Conservation (phyloP, 64 coral and sea anemone genomes). For the Pocillopora verrucosa region DNA sequence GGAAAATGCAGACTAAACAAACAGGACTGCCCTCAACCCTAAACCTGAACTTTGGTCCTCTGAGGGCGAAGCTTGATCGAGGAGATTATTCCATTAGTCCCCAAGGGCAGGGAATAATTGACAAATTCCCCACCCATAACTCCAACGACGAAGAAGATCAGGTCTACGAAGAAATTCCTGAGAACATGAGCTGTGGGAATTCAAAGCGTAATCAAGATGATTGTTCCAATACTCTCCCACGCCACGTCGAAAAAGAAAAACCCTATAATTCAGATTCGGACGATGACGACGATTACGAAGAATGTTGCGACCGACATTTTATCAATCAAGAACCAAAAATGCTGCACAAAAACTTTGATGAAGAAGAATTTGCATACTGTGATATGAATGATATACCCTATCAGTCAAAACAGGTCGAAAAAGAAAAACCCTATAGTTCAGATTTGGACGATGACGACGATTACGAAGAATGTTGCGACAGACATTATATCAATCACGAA, state of each 20-base stretch:
- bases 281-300: constrained; percentile 7
- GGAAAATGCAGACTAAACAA: neutral
- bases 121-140: too few relatives aligned
- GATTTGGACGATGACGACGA: neutral
- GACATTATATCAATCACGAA: neutral
- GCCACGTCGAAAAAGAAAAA: neutral
- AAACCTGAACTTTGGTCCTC: too few relatives aligned
- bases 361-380: neutral
- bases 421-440: neutral
- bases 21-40: too few relatives aligned
- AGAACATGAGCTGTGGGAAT: too few relatives aligned
- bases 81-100: too few relatives aligned
- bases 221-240: too few relatives aligned
- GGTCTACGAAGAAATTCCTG: too few relatives aligned
- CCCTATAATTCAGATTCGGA: neutral
- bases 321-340: neutral
- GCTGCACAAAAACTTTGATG: neutral
- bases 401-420: neutral
- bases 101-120: too few relatives aligned
- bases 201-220: too few relatives aligned
- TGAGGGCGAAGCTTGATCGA: too few relatives aligned
- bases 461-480: constrained; percentile 4
- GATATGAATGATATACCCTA: neutral
- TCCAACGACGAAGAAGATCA: too few relatives aligned
- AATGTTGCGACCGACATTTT: neutral